phyloP scores from a whole-genome alignment of 2,797 vertebrate genomes.

The Otolemur crassicaudatus region DNA sequence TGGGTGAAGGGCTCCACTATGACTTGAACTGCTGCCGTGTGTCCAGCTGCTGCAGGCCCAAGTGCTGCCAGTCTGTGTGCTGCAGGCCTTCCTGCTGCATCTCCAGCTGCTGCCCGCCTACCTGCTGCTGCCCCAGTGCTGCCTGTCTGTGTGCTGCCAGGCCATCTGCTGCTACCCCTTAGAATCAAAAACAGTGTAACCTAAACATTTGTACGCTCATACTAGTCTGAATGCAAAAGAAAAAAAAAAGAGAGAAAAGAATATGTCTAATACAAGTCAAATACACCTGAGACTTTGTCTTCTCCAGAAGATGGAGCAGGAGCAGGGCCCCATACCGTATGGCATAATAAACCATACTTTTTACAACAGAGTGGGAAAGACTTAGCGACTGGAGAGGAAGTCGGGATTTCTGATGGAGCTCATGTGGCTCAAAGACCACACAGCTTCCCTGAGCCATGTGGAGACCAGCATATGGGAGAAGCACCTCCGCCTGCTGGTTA shows the following conservation, averaged over 20 bases:
- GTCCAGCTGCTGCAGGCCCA: background rate
- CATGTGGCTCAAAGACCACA: background rate
- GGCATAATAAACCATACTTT: background rate
- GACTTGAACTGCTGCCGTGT: background rate
- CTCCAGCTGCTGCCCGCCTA: background rate
- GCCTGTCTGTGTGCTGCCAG: background rate
- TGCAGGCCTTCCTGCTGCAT: background rate
- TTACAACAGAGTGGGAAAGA: background rate
- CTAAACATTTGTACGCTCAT: no score
- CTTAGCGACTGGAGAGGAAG: background rate
- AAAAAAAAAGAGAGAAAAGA: no score
- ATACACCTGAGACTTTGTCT: background rate
- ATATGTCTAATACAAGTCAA: no score
- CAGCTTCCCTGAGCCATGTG: background rate
- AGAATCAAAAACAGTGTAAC: no score
- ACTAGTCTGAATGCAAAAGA: no score
- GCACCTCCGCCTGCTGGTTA: no score
- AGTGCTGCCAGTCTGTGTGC: background rate
- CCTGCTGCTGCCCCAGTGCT: background rate
- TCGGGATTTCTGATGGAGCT: background rate
- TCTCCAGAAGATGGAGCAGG: background rate
- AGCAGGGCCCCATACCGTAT: background rate
- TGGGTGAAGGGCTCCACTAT: no score
- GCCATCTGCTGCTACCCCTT: background rate
- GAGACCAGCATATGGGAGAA: background rate